Conservation (phyloP, 2,797 vertebrate genomes). For the Anguilla megastoma region DNA sequence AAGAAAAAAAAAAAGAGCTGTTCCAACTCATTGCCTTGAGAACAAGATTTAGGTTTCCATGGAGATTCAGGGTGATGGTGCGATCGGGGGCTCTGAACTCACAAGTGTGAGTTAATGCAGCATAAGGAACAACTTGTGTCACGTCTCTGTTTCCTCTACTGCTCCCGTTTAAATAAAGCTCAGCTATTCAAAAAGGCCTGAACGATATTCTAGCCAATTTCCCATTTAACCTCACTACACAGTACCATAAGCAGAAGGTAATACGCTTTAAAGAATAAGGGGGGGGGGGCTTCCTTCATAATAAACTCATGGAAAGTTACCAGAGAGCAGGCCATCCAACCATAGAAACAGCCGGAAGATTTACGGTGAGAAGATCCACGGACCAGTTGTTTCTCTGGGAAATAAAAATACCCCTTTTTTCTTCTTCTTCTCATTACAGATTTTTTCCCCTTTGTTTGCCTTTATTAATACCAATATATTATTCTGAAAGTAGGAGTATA, state of each 20-base stretch:
- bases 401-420: constrained; percentile 52
- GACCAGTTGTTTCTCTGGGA: constrained; percentile 62
- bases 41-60: neutral
- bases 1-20: neutral
- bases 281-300: constrained; percentile 63
- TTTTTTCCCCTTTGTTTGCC: constrained; percentile 70
- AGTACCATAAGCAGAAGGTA: constrained; percentile 55
- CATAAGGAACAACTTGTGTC: neutral
- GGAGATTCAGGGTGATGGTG: neutral
- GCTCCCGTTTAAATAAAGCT: constrained; percentile 50
- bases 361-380: constrained; percentile 69
- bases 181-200: constrained; percentile 55
- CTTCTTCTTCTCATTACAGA: constrained; percentile 60
- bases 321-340: constrained; percentile 52
- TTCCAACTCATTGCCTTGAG: neutral
- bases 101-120: neutral
- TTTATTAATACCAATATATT: constrained; percentile 79
- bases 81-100: neutral
- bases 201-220: constrained; percentile 62
- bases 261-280: constrained; percentile 58
- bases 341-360: constrained; percentile 65
- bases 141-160: constrained; percentile 35
- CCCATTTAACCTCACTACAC: constrained; percentile 56
- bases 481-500: constrained; percentile 55
- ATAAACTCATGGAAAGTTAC: constrained; percentile 65